Percentiles rank a stretch among this genome's conserved stretches.
phyloP scores from a whole-genome alignment of 2,888 invertebrate genomes.

The Ennomos erosarius region DNA sequence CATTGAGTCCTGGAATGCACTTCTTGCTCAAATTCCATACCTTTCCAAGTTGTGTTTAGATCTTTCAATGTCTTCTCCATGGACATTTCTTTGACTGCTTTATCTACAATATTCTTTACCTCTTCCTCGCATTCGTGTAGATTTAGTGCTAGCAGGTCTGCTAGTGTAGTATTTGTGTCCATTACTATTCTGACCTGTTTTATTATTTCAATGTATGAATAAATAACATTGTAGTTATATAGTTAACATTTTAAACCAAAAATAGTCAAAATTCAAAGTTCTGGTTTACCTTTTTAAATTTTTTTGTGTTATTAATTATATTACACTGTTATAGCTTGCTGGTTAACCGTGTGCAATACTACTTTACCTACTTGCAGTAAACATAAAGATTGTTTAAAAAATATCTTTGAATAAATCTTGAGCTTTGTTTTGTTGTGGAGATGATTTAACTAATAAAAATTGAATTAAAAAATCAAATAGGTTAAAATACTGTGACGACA shows the following conservation, averaged over 20 bases:
- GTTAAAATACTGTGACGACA: too few relatives aligned
- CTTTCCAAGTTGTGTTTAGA: slow-evolving; percentile 95
- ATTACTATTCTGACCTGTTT: slow-evolving; percentile 95
- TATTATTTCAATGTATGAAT: slow-evolving; percentile 10
- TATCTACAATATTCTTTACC: slow-evolving; percentile 98
- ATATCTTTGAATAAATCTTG: too few relatives aligned
- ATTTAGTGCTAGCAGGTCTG: slow-evolving; percentile 95
- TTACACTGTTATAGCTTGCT: too few relatives aligned
- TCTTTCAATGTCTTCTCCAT: slow-evolving; percentile 98
- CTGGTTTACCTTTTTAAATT: too few relatives aligned
- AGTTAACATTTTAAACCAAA: background rate
- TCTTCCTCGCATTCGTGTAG: slow-evolving; percentile 99
- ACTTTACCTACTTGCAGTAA: too few relatives aligned
- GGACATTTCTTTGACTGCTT: slow-evolving; percentile 99
- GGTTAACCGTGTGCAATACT: too few relatives aligned
- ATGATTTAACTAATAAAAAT: too few relatives aligned
- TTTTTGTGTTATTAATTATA: too few relatives aligned
- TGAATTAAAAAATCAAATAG: too few relatives aligned
- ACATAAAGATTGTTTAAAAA: too few relatives aligned
- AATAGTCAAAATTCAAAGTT: too few relatives aligned
- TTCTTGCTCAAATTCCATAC: slow-evolving; percentile 97
- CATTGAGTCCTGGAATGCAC: slow-evolving; percentile 94
- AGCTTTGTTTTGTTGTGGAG: too few relatives aligned
- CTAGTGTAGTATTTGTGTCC: slow-evolving; percentile 96
- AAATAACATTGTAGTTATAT: slow-evolving; percentile 4